Conservation (phyloP, 2,113 vertebrate species). For the Eonycteris spelaea region DNA sequence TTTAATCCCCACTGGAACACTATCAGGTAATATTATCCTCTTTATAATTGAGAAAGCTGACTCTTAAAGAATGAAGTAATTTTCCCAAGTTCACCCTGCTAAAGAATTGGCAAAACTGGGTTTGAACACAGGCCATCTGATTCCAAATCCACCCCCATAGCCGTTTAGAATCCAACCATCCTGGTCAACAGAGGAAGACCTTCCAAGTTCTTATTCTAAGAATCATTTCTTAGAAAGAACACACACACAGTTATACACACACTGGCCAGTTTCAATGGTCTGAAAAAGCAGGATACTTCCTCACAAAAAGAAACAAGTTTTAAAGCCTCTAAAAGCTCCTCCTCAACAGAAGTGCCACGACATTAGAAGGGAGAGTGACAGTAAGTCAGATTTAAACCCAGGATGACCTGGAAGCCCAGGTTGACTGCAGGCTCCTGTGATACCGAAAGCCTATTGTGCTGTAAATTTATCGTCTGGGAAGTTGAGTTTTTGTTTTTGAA, state of each 20-base stretch:
- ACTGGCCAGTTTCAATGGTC: not conserved
- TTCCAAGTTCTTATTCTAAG: not conserved
- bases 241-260: not conserved
- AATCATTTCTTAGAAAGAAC: slow-evolving; percentile 43
- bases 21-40: not conserved
- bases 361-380: not conserved
- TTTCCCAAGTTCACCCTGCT: not conserved
- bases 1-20: not conserved
- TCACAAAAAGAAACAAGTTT: not conserved
- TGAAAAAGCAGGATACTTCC: not conserved
- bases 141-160: not conserved
- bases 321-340: not conserved
- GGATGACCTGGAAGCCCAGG: slow-evolving; percentile 20
- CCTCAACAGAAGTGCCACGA: not conserved
- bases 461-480: slow-evolving; percentile 49
- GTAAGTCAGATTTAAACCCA: slow-evolving; percentile 12
- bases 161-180: not conserved
- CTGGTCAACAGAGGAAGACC: not conserved
- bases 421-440: not conserved
- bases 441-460: slow-evolving; percentile 1
- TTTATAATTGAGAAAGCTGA: not conserved
- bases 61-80: not conserved
- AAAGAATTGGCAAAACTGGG: not conserved
- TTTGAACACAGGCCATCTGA: not conserved
- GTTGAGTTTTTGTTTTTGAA: slow-evolving; percentile 46